Evolutionary conservation across 2,113 vertebrate genomes (phyloP).

Genomic region (Archocentrus centrarchus): DNA sequence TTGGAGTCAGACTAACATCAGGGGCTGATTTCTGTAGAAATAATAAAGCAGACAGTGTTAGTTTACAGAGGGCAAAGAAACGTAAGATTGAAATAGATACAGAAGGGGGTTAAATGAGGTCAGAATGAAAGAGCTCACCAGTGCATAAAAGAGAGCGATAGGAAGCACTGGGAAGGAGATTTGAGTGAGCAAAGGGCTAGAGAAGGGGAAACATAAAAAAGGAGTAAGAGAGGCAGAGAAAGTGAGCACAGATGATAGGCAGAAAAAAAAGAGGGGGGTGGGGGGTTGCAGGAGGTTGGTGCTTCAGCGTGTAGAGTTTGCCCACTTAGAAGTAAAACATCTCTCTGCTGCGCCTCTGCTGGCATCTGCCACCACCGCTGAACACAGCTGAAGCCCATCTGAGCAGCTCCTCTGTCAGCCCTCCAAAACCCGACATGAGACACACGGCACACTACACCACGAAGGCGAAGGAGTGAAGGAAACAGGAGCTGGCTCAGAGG

Average conservation of each 20-base stretch:
- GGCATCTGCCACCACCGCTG: constrained; percentile 86
- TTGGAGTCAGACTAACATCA: constrained; percentile 54
- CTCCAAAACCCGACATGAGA: constrained; percentile 80
- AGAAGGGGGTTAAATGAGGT: constrained; percentile 69
- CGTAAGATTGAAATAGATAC: constrained; percentile 50
- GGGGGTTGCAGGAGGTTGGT: constrained; percentile 27
- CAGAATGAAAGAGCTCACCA: constrained; percentile 52
- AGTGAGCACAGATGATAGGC: constrained; percentile 16
- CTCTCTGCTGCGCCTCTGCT: constrained; percentile 81
- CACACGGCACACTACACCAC: constrained; percentile 34
- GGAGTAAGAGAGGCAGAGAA: constrained; percentile 17
- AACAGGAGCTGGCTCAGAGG: constrained; percentile 44
- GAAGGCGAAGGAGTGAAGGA: constrained; percentile 49
- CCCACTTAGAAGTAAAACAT: constrained; percentile 71
- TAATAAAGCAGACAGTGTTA: constrained; percentile 57
- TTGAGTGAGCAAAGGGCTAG: constrained; percentile 30
- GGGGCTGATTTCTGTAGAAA: constrained; percentile 52
- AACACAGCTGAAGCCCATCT: constrained; percentile 84
- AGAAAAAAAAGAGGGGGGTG: constrained; percentile 6
- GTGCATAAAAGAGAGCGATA: constrained; percentile 50
- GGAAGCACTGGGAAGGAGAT: constrained; percentile 44
- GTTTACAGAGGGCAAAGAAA: constrained; percentile 56
- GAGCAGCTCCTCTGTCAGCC: constrained; percentile 86
- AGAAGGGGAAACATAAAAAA: constrained; percentile 8
- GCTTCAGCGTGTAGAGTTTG: constrained; percentile 42